Conservation (phyloP, 2,113 vertebrate genomes). For the Bujurquina vittata region DNA sequence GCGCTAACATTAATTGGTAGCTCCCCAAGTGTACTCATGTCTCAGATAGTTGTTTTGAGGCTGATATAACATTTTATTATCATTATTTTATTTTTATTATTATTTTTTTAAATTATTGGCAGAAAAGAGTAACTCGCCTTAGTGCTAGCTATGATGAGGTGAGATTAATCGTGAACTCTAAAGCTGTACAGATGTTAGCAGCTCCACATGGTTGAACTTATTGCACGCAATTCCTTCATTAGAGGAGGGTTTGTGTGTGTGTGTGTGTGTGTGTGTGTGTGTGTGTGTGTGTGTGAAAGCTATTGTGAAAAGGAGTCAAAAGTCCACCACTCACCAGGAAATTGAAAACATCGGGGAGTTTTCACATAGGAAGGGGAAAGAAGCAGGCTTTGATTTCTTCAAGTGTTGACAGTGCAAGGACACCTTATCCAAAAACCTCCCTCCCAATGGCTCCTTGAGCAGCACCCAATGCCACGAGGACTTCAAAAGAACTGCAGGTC, state of each 20-base stretch:
- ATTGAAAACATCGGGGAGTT: slow-evolving; percentile 66
- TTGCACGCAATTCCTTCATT: slow-evolving; percentile 19
- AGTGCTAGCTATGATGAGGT: background rate
- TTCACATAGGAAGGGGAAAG: slow-evolving; percentile 44
- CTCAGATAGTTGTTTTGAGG: background rate
- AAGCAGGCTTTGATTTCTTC: slow-evolving; percentile 59
- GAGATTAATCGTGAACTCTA: slow-evolving; percentile 14
- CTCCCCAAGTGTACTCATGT: background rate
- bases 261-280: background rate
- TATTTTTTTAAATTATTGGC: background rate
- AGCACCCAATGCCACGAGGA: slow-evolving; percentile 45
- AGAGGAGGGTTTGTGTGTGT: background rate
- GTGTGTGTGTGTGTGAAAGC: slow-evolving; percentile 18
- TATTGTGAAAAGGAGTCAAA: slow-evolving; percentile 61
- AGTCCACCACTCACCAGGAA: slow-evolving; percentile 52
- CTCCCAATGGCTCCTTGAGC: slow-evolving; percentile 56
- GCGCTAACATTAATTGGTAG: too few species aligned
- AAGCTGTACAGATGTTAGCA: slow-evolving; percentile 49
- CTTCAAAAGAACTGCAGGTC: slow-evolving; percentile 45
- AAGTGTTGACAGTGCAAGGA: slow-evolving; percentile 72
- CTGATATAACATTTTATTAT: background rate
- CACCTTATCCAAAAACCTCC: slow-evolving; percentile 61
- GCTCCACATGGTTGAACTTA: slow-evolving; percentile 40
- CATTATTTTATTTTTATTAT: background rate
- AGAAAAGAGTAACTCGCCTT: background rate